Evolutionary conservation across 2,113 vertebrate genomes (phyloP).

Genomic region (Podocnemis expansa): DNA sequence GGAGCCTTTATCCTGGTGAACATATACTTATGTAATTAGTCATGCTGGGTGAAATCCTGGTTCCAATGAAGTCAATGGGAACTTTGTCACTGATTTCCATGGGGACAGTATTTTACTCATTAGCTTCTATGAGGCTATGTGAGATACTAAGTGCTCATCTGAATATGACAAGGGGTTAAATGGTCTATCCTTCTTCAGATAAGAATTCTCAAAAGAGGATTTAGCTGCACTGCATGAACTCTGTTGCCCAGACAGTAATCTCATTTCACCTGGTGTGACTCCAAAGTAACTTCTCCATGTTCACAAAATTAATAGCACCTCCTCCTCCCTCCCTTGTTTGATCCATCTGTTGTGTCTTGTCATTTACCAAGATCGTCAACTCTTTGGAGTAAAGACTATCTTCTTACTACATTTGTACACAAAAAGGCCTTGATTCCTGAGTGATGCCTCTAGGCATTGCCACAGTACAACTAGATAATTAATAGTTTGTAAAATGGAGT

Average conservation of each 20-base stretch:
- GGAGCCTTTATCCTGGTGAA: neutral
- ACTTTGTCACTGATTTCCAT: rapidly evolving
- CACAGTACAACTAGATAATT: neutral
- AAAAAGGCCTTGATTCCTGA: neutral
- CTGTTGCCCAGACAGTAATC: neutral
- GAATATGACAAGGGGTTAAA: neutral
- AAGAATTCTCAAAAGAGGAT: neutral
- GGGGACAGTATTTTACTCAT: neutral
- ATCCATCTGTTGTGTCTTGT: neutral
- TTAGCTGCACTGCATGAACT: neutral
- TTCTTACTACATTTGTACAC: neutral
- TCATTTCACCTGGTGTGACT: neutral
- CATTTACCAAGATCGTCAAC: neutral
- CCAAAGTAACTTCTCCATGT: neutral
- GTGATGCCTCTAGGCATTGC: neutral
- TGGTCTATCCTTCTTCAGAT: neutral
- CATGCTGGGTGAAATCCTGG: neutral
- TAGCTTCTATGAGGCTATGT: neutral
- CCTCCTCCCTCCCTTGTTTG: neutral
- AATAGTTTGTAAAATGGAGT: neutral
- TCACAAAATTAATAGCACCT: neutral
- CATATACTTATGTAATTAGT: neutral
- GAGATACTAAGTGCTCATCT: neutral
- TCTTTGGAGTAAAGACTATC: neutral
- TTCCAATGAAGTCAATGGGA: neutral